Percentiles rank a stretch among this genome's conserved stretches.
phyloP scores from a whole-genome alignment of 2,113 vertebrate species.

The Mus spicilegus region DNA sequence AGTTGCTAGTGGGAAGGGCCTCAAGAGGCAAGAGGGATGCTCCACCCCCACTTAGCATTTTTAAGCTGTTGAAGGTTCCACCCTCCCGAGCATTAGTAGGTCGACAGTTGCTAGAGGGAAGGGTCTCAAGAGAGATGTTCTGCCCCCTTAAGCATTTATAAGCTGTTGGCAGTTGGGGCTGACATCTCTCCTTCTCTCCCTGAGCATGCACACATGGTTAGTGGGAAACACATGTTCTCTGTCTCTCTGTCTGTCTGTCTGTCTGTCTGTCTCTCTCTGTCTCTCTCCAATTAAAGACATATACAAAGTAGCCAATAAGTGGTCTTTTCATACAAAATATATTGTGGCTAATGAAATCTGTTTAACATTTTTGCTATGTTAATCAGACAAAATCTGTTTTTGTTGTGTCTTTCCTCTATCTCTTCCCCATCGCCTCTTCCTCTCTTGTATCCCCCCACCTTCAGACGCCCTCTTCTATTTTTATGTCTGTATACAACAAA shows the following conservation, averaged over 20 bases:
- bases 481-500: not conserved
- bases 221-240: not conserved
- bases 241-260: not conserved
- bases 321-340: not conserved
- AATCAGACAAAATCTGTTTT: not conserved
- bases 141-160: not conserved
- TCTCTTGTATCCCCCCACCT: not conserved
- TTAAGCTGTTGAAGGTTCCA: not conserved
- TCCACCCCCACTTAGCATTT: not conserved
- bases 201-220: not conserved
- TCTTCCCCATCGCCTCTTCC: not conserved
- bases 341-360: not conserved
- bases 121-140: not conserved
- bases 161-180: not conserved
- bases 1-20: not conserved
- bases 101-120: too few species aligned
- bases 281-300: not conserved
- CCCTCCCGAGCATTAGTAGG: not conserved
- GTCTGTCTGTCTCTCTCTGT: not conserved
- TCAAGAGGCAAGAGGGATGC: not conserved
- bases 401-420: not conserved
- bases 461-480: not conserved
- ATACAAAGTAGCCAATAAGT: not conserved
- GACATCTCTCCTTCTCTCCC: not conserved
- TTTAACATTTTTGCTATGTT: not conserved